These are phyloP conservation scores for Ochropleura plecta DNA, from an alignment of 2,888 invertebrate species.

Conservation along the genomic window DNA sequence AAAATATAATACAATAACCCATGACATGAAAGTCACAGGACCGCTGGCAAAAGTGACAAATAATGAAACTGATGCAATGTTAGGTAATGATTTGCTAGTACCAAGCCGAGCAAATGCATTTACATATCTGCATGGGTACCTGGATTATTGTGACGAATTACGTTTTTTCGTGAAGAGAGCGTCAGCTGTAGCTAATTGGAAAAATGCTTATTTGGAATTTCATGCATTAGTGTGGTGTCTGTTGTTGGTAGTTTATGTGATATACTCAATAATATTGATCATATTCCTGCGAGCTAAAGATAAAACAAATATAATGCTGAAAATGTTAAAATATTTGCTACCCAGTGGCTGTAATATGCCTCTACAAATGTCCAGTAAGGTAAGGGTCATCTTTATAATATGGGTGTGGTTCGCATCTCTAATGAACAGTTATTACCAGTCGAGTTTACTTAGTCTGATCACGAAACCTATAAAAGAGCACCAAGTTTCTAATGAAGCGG, in stretches of 20 bases:
- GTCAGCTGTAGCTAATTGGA: constrained; percentile 5
- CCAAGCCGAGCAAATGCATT: constrained; percentile 33
- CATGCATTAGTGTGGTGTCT: neutral
- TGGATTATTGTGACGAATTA: constrained; percentile 48
- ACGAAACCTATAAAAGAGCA: constrained; percentile 55
- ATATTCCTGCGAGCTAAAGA: constrained; percentile 40
- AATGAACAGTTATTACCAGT: constrained; percentile 66
- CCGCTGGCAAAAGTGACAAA: constrained; percentile 37
- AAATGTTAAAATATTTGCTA: constrained; percentile 43
- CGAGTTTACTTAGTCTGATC: constrained; percentile 66
- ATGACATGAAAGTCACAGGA: constrained; percentile 39
- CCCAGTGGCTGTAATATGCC: constrained; percentile 26
- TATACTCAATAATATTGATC: constrained; percentile 36
- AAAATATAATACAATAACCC: constrained; percentile 12
- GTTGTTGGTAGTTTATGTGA: neutral
- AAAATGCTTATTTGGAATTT: constrained; percentile 5
- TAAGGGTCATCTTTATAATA: constrained; percentile 63
- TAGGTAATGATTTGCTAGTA: constrained; percentile 44
- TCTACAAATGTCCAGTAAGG: neutral
- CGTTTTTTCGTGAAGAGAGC: constrained; percentile 43
- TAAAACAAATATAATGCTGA: constrained; percentile 45
- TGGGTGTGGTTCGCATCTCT: constrained; percentile 77
- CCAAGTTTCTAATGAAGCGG: constrained; percentile 60
- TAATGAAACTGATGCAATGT: constrained; percentile 47
- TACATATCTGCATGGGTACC: constrained; percentile 47